Conservation (phyloP, 2,797 vertebrate genomes). For the Helicolenus hilgendorfi region DNA sequence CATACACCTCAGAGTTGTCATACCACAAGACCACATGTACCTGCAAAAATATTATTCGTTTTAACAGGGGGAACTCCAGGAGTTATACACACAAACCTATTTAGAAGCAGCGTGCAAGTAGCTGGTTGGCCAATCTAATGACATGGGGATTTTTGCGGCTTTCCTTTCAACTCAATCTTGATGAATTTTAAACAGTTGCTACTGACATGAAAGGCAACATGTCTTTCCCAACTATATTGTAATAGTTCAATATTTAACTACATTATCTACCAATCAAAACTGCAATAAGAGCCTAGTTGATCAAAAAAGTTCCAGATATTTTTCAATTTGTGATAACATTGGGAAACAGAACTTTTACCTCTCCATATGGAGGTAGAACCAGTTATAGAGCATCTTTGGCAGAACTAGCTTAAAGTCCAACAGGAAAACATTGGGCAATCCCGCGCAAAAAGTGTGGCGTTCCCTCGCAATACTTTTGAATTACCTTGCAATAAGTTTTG, state of each 20-base stretch:
- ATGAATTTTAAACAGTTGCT: neutral
- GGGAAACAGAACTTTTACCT: too few species aligned
- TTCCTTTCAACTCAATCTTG: neutral
- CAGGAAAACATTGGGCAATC: neutral
- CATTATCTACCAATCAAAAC: neutral
- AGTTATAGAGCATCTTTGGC: neutral
- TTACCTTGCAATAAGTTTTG: neutral
- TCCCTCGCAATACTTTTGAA: neutral
- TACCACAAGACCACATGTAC: neutral
- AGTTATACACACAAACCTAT: neutral
- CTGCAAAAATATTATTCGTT: neutral
- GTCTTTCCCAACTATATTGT: neutral
- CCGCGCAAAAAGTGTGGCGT: neutral
- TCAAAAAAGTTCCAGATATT: neutral
- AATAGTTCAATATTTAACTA: neutral
- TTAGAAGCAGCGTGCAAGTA: neutral
- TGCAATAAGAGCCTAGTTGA: neutral
- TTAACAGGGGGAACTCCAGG: neutral
- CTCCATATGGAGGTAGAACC: neutral
- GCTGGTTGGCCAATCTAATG: neutral
- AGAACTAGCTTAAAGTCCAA: neutral
- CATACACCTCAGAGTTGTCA: neutral
- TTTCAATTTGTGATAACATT: neutral
- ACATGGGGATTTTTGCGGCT: neutral
- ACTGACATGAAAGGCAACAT: neutral